phyloP scores from a whole-genome alignment of 2,797 vertebrate genomes.

The Capromys pilorides region DNA sequence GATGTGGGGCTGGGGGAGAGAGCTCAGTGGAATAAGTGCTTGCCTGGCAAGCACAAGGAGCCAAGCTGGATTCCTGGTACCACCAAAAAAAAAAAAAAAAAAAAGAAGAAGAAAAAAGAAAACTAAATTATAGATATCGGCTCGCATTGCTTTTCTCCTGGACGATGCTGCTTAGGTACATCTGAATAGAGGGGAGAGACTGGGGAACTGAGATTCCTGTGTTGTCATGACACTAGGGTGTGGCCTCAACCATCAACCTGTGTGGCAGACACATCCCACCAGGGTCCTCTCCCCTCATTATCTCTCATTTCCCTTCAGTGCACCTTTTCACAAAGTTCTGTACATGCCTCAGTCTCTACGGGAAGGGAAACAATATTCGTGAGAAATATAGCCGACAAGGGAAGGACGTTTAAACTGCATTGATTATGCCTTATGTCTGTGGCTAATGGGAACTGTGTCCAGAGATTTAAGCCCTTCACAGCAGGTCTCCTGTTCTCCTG shows the following conservation, averaged over 20 bases:
- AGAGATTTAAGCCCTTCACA: not conserved
- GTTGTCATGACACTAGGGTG: not conserved
- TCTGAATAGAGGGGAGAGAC: not conserved
- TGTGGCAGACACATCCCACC: not conserved
- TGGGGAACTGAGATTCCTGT: not conserved
- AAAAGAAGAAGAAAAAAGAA: too few relatives aligned
- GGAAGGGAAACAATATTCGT: not conserved
- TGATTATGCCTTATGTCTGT: not conserved
- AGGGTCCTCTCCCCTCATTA: not conserved
- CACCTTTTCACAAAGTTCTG: not conserved
- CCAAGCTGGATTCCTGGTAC: too few relatives aligned
- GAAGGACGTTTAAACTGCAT: not conserved
- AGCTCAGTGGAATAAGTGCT: too few relatives aligned
- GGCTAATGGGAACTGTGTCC: not conserved
- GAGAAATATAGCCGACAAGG: not conserved
- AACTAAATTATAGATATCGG: too few relatives aligned
- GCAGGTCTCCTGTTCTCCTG: not conserved
- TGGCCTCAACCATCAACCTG: not conserved
- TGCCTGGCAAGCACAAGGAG: too few relatives aligned
- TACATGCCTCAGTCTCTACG: not conserved
- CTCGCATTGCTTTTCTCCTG: not conserved
- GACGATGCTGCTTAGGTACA: not conserved
- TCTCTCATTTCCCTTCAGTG: not conserved
- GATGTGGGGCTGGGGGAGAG: too few relatives aligned
- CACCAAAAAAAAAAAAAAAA: too few relatives aligned